These are phyloP conservation scores for Nansenia antarctica DNA, from an alignment of 2,113 vertebrate genomes.

Conservation along the genomic window DNA sequence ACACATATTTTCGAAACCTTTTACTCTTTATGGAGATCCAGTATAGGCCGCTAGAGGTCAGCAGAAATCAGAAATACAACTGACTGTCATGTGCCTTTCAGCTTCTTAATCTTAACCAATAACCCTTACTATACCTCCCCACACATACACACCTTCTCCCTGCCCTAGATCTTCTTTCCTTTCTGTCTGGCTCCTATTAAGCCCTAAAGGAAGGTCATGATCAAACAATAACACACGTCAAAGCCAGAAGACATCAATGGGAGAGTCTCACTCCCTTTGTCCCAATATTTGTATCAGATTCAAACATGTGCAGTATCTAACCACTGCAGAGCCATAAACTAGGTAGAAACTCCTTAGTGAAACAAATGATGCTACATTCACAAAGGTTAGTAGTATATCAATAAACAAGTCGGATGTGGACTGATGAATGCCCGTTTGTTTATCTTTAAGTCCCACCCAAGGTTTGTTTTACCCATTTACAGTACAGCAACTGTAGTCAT, in stretches of 20 bases:
- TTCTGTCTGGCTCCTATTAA: slow-evolving; percentile 28
- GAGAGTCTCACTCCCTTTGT: slow-evolving; percentile 41
- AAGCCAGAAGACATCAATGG: too few relatives aligned
- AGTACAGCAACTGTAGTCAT: neutral
- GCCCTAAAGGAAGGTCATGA: neutral
- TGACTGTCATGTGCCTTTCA: slow-evolving; percentile 23
- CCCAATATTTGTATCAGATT: slow-evolving; percentile 24
- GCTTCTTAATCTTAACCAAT: slow-evolving; percentile 12
- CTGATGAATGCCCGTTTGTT: neutral
- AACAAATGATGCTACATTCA: slow-evolving; percentile 9
- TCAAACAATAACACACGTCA: too few relatives aligned
- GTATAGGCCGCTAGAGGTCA: too few relatives aligned
- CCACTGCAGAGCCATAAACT: slow-evolving; percentile 4
- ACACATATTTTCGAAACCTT: too few relatives aligned
- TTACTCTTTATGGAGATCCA: too few relatives aligned
- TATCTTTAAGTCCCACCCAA: neutral
- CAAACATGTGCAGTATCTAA: neutral
- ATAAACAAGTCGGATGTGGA: neutral
- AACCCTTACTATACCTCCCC: slow-evolving; percentile 21
- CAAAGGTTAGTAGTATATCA: neutral
- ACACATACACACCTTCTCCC: neutral
- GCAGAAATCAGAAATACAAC: too few relatives aligned
- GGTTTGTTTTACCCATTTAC: neutral
- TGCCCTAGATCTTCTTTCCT: neutral
- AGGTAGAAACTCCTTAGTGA: neutral